These are phyloP conservation scores for Scatophagus argus DNA, from an alignment of 2,113 vertebrate species.

Conservation along the genomic window DNA sequence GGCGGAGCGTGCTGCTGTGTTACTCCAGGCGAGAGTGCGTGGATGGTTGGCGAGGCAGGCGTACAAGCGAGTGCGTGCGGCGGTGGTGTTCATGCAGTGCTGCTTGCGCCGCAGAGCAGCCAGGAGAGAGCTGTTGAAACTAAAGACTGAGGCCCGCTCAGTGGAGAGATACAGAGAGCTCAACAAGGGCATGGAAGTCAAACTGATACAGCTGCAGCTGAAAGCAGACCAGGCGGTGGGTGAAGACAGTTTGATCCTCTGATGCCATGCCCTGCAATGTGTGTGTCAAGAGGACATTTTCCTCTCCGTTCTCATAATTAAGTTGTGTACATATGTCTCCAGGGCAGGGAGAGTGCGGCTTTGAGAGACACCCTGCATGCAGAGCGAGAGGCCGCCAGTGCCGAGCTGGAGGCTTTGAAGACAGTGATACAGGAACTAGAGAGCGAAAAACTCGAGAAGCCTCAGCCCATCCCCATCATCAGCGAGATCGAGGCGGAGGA, in stretches of 20 bases:
- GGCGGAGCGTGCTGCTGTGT: slow-evolving; percentile 68
- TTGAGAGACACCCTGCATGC: slow-evolving; percentile 76
- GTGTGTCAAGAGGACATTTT: not conserved
- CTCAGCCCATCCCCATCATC: slow-evolving; percentile 32
- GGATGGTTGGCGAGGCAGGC: slow-evolving; percentile 80
- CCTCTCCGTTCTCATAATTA: not conserved
- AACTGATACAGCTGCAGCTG: slow-evolving; percentile 86
- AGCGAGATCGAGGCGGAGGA: slow-evolving; percentile 73
- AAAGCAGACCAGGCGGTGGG: slow-evolving; percentile 81
- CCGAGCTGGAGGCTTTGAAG: slow-evolving; percentile 78
- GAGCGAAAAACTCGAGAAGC: slow-evolving; percentile 37
- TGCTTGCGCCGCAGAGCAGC: slow-evolving; percentile 82
- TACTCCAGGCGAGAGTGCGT: slow-evolving; percentile 79
- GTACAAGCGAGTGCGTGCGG: slow-evolving; percentile 61
- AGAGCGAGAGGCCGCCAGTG: slow-evolving; percentile 57
- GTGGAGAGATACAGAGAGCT: slow-evolving; percentile 82
- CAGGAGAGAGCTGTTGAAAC: slow-evolving; percentile 71
- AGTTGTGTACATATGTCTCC: not conserved
- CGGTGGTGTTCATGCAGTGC: slow-evolving; percentile 81
- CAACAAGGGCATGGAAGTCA: slow-evolving; percentile 86
- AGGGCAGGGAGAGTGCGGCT: slow-evolving; percentile 79
- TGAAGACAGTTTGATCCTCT: not conserved
- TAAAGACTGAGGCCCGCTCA: slow-evolving; percentile 78
- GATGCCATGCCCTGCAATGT: not conserved
- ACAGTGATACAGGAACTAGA: slow-evolving; percentile 65